Conservation (phyloP, 1,140 invertebrate genomes). For the Reticulitermes speratus region DNA sequence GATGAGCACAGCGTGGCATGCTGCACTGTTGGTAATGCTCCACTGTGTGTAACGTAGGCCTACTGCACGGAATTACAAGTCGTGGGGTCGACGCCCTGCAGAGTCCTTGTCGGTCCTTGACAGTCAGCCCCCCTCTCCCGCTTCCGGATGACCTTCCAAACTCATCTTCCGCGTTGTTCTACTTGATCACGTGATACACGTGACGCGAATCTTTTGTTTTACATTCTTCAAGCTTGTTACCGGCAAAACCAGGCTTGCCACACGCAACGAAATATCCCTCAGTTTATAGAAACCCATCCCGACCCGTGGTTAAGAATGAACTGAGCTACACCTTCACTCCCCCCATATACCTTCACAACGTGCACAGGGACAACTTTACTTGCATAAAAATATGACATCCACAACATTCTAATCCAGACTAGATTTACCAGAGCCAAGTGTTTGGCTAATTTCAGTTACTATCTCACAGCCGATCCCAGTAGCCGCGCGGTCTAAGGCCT, state of each 20-base stretch:
- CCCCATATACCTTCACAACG: too few relatives aligned
- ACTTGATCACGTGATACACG: not conserved
- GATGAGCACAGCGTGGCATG: not conserved
- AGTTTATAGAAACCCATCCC: not conserved
- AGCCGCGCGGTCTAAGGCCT: too few relatives aligned
- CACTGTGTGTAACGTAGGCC: not conserved
- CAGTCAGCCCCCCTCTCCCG: not conserved
- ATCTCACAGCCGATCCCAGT: too few relatives aligned
- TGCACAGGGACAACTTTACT: too few relatives aligned
- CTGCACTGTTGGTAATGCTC: not conserved
- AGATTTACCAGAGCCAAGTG: too few relatives aligned
- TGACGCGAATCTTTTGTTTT: not conserved
- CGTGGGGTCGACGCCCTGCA: not conserved
- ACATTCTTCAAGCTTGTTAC: not conserved
- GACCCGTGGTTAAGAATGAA: too few relatives aligned
- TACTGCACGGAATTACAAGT: not conserved
- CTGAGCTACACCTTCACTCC: too few relatives aligned
- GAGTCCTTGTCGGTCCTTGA: constrained; percentile 11
- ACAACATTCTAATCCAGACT: too few relatives aligned
- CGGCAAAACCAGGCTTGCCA: not conserved
- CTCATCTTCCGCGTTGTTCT: not conserved
- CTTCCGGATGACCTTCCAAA: constrained; percentile 4
- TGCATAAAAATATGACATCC: too few relatives aligned
- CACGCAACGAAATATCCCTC: not conserved
- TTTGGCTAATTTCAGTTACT: too few relatives aligned